Percentiles rank a stretch among this genome's conserved stretches.
Conservation (phyloP, 2,888 invertebrate genomes). For the Stenurella melanura region DNA sequence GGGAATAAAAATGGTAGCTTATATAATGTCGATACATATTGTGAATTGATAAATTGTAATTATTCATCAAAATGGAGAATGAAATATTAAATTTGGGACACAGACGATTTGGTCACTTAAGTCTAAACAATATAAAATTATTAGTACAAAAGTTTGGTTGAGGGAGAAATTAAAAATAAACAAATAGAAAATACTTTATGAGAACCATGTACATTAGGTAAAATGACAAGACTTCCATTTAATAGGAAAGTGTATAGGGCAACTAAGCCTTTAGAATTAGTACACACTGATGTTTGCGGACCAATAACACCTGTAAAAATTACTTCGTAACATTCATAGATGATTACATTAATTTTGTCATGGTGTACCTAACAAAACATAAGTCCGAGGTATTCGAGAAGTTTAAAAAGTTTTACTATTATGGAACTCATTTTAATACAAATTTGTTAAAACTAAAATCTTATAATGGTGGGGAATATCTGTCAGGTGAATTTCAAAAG, state of each 20-base stretch:
- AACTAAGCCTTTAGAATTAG: background rate
- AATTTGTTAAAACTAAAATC: background rate
- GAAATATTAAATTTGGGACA: too few species aligned
- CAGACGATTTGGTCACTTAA: too few species aligned
- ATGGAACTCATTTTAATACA: background rate
- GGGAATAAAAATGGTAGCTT: too few species aligned
- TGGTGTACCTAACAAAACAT: background rate
- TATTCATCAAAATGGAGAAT: too few species aligned
- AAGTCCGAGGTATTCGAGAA: background rate
- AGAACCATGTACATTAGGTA: too few species aligned
- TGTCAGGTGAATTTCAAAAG: background rate
- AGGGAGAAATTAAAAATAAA: too few species aligned
- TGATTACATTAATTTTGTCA: background rate
- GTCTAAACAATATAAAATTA: too few species aligned
- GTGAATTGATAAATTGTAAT: too few species aligned
- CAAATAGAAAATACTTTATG: too few species aligned
- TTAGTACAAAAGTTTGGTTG: too few species aligned
- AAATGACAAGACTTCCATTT: too few species aligned
- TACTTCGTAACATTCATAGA: background rate
- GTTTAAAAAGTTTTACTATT: background rate
- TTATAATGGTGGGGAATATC: background rate
- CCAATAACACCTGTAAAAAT: background rate
- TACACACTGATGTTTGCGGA: background rate
- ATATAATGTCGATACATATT: too few species aligned
- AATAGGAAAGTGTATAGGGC: background rate